A percentile compares a stretch with the other conserved stretches of the same genome.
Evolutionary conservation across 2,113 vertebrate species (phyloP).

Genomic region (Myotis yumanensis): DNA sequence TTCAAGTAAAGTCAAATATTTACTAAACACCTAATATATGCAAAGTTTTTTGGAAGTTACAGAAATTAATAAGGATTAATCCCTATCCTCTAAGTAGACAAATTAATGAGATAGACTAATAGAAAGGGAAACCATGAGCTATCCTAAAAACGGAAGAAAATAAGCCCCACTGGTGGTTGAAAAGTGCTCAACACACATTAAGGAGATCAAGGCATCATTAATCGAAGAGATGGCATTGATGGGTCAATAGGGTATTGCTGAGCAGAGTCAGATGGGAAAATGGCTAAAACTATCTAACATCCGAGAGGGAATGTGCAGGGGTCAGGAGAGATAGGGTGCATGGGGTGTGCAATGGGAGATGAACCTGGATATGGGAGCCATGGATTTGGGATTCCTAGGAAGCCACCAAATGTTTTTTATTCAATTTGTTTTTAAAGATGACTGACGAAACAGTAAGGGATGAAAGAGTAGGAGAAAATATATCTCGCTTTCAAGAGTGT

Average conservation of each 20-base stretch:
- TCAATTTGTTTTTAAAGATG: background rate
- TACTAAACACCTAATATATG: background rate
- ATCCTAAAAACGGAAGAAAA: background rate
- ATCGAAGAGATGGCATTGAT: background rate
- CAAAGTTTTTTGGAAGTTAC: background rate
- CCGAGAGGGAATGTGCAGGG: background rate
- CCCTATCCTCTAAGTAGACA: background rate
- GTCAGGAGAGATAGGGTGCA: fast-evolving
- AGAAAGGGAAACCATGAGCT: background rate
- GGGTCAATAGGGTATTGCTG: background rate
- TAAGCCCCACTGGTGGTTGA: background rate
- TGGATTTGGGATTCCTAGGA: background rate
- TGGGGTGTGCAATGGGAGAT: too few relatives aligned
- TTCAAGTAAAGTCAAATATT: background rate
- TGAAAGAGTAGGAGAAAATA: constrained; percentile 37
- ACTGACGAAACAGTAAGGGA: background rate
- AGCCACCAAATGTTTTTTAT: background rate
- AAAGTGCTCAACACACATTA: background rate
- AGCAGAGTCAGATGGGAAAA: background rate
- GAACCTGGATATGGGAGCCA: background rate
- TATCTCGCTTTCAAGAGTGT: background rate
- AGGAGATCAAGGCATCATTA: background rate
- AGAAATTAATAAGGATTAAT: background rate
- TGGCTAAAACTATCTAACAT: background rate
- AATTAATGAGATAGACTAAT: background rate